phyloP scores from a whole-genome alignment of 1,140 invertebrate genomes.

The Apis florea region DNA sequence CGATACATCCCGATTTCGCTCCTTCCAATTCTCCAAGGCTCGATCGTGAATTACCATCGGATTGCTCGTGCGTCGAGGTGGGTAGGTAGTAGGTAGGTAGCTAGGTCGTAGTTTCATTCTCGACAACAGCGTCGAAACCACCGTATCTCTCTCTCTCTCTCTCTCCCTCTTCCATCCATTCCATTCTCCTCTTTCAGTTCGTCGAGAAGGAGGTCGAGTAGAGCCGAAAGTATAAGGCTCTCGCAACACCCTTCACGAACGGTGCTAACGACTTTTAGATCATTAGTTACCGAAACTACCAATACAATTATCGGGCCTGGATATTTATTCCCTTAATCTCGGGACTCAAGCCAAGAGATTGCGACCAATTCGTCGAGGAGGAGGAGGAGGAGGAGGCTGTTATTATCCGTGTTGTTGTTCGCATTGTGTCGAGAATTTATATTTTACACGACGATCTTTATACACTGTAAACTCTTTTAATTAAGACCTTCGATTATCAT shows the following conservation, averaged over 20 bases:
- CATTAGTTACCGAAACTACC: slow-evolving; percentile 81
- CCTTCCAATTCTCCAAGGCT: slow-evolving; percentile 40
- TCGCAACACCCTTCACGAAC: slow-evolving; percentile 71
- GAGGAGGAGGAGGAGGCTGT: neutral
- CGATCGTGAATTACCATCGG: slow-evolving; percentile 73
- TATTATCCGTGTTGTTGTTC: slow-evolving; percentile 52
- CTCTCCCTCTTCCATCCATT: neutral
- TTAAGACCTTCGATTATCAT: slow-evolving; percentile 58
- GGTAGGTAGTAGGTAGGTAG: slow-evolving; percentile 63
- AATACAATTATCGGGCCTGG: slow-evolving; percentile 78
- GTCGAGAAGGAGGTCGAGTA: neutral
- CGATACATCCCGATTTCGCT: slow-evolving; percentile 44
- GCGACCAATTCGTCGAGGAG: slow-evolving; percentile 66
- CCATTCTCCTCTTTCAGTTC: neutral
- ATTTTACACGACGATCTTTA: slow-evolving; percentile 42
- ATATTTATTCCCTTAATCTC: slow-evolving; percentile 80
- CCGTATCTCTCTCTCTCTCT: neutral
- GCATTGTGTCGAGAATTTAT: slow-evolving; percentile 1
- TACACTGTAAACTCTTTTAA: slow-evolving; percentile 50
- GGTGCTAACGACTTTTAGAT: slow-evolving; percentile 80
- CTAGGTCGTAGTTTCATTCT: slow-evolving; percentile 73
- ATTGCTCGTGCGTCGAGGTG: slow-evolving; percentile 67
- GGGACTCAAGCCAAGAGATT: slow-evolving; percentile 62
- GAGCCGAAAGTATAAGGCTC: slow-evolving; percentile 54
- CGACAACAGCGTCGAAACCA: slow-evolving; percentile 44